Percentiles rank a stretch among this genome's conserved stretches.
phyloP scores from a whole-genome alignment of 2,113 vertebrate genomes.

The Ciconia boyciana region DNA sequence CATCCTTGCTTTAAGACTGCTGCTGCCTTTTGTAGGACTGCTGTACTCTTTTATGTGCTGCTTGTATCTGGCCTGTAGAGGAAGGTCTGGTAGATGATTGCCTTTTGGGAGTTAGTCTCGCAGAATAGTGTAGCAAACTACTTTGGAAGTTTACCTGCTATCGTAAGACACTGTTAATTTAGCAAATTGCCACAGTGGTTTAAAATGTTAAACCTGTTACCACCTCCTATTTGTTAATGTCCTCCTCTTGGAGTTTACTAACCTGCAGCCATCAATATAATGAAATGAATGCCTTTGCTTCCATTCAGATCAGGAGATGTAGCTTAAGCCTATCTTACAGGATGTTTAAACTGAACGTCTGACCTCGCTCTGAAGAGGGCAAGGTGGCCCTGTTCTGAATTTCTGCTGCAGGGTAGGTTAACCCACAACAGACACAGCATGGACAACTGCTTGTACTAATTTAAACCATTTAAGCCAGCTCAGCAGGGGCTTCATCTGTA shows the following conservation, averaged over 20 bases:
- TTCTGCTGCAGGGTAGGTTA: background rate
- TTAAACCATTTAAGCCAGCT: background rate
- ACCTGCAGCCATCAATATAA: background rate
- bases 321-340: background rate
- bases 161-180: background rate
- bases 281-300: background rate
- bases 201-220: background rate
- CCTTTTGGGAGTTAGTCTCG: background rate
- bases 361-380: background rate
- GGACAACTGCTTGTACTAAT: background rate
- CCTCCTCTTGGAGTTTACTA: background rate
- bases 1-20: background rate
- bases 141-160: background rate
- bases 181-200: background rate
- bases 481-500: background rate
- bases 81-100: background rate
- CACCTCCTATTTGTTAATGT: background rate
- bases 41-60: background rate
- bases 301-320: background rate
- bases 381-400: background rate
- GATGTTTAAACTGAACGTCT: background rate
- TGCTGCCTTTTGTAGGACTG: slow-evolving; percentile 7
- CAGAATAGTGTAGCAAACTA: background rate
- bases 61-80: background rate
- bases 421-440: background rate